Conservation (phyloP, 2,888 invertebrate species). For the Celastrina argiolus region DNA sequence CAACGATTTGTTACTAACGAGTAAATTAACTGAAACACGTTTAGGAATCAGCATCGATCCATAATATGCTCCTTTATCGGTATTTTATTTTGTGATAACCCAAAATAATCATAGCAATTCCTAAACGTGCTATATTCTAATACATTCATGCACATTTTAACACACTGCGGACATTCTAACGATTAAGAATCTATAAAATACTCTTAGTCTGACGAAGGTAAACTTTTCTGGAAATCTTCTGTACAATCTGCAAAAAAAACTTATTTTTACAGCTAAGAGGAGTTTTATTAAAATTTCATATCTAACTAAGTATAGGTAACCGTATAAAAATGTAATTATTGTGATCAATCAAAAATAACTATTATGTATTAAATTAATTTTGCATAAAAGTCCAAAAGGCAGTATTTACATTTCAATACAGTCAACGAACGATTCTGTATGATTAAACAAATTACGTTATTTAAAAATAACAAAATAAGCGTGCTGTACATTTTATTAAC, state of each 20-base stretch:
- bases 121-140: conserved; percentile 17
- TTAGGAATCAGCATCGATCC: background rate
- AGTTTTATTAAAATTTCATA: background rate
- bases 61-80: no score
- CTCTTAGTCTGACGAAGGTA: no score
- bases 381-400: conserved; percentile 36
- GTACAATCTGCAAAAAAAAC: no score
- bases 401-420: conserved; percentile 33
- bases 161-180: background rate
- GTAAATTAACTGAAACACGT: background rate
- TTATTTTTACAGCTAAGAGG: no score
- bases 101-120: background rate
- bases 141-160: conserved; percentile 22
- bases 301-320: background rate
- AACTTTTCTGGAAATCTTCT: no score
- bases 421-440: background rate
- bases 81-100: background rate
- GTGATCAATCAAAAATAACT: background rate
- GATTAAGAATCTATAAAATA: no score
- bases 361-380: background rate
- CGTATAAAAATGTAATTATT: background rate
- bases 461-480: background rate
- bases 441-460: background rate
- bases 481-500: background rate
- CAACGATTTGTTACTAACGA: conserved; percentile 27